Percentiles rank a stretch among this genome's conserved stretches.
Conservation (phyloP, 2,888 invertebrate species). For the Aquatica leii region DNA sequence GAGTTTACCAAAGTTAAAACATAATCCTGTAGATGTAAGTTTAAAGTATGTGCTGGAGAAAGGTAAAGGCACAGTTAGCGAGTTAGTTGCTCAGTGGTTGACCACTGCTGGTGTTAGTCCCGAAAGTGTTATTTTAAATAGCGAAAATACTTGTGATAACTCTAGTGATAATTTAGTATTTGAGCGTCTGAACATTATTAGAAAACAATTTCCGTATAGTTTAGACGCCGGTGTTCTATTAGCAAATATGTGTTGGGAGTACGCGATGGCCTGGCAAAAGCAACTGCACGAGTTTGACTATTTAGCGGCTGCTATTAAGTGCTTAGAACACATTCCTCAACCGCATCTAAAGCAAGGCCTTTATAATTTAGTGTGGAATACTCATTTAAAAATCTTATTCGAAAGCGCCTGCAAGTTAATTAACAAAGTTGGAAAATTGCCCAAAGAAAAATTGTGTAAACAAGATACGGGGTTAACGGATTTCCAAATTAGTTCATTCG, state of each 20-base stretch:
- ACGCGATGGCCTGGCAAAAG: slow-evolving; percentile 86
- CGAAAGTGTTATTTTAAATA: slow-evolving; percentile 65
- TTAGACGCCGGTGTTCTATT: slow-evolving; percentile 80
- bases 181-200: slow-evolving; percentile 70
- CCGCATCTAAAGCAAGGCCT: slow-evolving; percentile 79
- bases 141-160: slow-evolving; percentile 18
- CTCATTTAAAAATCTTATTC: slow-evolving; percentile 83
- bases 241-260: slow-evolving; percentile 92
- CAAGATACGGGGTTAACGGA: slow-evolving; percentile 80
- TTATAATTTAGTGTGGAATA: slow-evolving; percentile 87
- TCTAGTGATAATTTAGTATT: slow-evolving; percentile 61
- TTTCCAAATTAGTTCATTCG: slow-evolving; percentile 65
- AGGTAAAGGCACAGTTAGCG: slow-evolving; percentile 85
- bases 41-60: slow-evolving; percentile 71
- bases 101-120: slow-evolving; percentile 77
- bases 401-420: slow-evolving; percentile 78
- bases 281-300: slow-evolving; percentile 71
- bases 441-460: slow-evolving; percentile 83
- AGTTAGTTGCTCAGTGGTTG: slow-evolving; percentile 88
- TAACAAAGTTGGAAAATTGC: slow-evolving; percentile 83
- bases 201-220: slow-evolving; percentile 86
- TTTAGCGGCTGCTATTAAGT: slow-evolving; percentile 75
- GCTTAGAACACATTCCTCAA: slow-evolving; percentile 72
- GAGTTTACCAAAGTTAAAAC: slow-evolving; percentile 65
- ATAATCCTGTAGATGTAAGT: slow-evolving; percentile 69